These are phyloP conservation scores for Metridium senile DNA, from an alignment of 92 coral and sea anemone genomes.

Conservation along the genomic window DNA sequence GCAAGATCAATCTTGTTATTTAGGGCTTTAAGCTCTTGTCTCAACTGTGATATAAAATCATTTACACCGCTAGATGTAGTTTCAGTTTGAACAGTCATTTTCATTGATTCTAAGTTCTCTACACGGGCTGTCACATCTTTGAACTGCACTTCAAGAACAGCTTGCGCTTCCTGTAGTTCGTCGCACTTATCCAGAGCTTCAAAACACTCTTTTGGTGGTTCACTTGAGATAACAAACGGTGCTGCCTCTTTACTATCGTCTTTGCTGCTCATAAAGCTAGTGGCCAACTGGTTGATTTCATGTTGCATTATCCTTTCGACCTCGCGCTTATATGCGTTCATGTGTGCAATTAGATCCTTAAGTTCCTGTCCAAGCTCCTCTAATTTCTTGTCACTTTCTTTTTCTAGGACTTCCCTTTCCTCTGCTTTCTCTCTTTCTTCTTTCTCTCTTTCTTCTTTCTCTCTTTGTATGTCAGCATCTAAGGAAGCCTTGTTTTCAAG, in stretches of 20 bases:
- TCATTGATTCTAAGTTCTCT: constrained; percentile 15
- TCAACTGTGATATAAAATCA: constrained; percentile 26
- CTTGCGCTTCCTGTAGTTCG: constrained; percentile 39
- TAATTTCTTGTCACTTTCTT: constrained; percentile 5
- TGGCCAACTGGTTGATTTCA: constrained; percentile 19
- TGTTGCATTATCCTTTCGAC: constrained; percentile 26
- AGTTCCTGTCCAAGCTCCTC: constrained; percentile 2
- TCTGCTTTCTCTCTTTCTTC: constrained; percentile 2
- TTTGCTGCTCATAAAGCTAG: constrained; percentile 17
- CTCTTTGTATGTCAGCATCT: neutral
- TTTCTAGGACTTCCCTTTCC: neutral
- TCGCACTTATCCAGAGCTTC: constrained; percentile 54
- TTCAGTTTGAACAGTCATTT: neutral
- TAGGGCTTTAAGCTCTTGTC: constrained; percentile 35
- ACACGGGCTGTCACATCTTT: constrained; percentile 1
- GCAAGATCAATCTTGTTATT: constrained; percentile 46
- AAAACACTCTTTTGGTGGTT: constrained; percentile 48
- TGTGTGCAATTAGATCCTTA: neutral
- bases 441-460: constrained; percentile 6
- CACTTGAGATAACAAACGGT: constrained; percentile 45
- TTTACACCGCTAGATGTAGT: neutral
- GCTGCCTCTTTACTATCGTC: constrained; percentile 6
- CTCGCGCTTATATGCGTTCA: constrained; percentile 20
- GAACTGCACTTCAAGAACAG: constrained; percentile 35
- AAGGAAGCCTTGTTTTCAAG: constrained; percentile 7